Conservation (phyloP, 2,888 invertebrate genomes). For the Cantharis flavilabris region DNA sequence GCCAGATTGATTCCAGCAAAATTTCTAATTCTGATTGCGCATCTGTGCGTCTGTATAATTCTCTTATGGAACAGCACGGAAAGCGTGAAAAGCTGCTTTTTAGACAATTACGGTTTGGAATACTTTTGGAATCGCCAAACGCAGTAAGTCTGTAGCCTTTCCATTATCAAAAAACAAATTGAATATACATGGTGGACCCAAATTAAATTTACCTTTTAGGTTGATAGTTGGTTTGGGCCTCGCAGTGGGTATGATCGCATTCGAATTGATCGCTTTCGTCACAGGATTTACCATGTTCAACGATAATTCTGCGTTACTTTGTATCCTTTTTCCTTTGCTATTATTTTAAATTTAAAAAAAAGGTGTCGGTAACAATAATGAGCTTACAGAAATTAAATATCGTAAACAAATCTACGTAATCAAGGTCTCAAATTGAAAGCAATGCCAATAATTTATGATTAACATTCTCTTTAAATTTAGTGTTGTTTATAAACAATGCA, state of each 20-base stretch:
- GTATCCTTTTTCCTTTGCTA: slow-evolving; percentile 78
- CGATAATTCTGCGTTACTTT: slow-evolving; percentile 66
- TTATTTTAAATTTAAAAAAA: background rate
- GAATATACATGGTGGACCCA: background rate
- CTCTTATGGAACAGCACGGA: slow-evolving; percentile 69
- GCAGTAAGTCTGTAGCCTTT: slow-evolving; percentile 55
- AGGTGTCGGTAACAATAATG: no score
- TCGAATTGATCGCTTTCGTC: slow-evolving; percentile 72
- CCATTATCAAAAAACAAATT: no score
- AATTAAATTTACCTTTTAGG: slow-evolving; percentile 58
- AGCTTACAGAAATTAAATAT: background rate
- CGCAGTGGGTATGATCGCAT: slow-evolving; percentile 62
- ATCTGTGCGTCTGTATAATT: slow-evolving; percentile 68
- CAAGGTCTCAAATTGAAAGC: slow-evolving; percentile 1
- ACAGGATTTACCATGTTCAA: slow-evolving; percentile 77
- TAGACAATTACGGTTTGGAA: slow-evolving; percentile 56
- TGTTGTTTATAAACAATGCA: background rate
- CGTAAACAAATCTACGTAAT: background rate
- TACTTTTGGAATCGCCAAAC: slow-evolving; percentile 63
- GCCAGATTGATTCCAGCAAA: slow-evolving; percentile 67
- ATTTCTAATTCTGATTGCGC: slow-evolving; percentile 71
- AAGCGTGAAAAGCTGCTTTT: slow-evolving; percentile 62
- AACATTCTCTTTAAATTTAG: background rate
- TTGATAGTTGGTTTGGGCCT: slow-evolving; percentile 66
- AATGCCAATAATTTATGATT: background rate